A percentile compares a stretch with the other conserved stretches of the same genome.
These are phyloP conservation scores for Liodrosophila aerea DNA, from an alignment of 2,888 invertebrate species.

Conservation along the genomic window DNA sequence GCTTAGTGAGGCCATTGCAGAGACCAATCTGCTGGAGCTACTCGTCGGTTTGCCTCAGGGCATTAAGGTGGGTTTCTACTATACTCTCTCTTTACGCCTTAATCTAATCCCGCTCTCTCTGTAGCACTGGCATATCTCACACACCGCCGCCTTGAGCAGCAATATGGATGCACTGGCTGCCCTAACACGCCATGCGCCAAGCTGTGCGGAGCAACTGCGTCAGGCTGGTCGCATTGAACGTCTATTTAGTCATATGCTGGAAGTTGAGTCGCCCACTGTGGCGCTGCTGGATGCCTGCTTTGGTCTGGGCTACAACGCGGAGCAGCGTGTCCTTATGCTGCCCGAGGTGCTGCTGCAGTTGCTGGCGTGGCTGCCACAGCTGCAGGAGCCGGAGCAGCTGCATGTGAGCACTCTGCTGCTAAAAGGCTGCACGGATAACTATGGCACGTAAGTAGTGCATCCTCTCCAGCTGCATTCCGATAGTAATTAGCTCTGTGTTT, in stretches of 20 bases:
- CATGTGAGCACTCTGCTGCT: conserved; percentile 81
- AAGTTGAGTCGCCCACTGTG: conserved; percentile 82
- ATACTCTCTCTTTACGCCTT: background rate
- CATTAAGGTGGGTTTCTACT: conserved; percentile 78
- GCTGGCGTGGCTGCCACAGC: conserved; percentile 84
- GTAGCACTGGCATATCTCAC: conserved; percentile 79
- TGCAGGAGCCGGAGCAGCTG: conserved; percentile 81
- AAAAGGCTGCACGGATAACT: conserved; percentile 83
- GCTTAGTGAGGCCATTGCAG: conserved; percentile 81
- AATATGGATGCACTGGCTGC: conserved; percentile 75
- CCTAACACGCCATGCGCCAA: conserved; percentile 71
- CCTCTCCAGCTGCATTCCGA: background rate
- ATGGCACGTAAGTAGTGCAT: conserved; percentile 79
- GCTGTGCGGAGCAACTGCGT: conserved; percentile 66
- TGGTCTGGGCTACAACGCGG: conserved; percentile 82
- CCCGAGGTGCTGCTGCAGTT: conserved; percentile 83
- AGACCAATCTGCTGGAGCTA: conserved; percentile 82
- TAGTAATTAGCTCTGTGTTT: background rate
- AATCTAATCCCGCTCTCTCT: background rate
- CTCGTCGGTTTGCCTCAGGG: conserved; percentile 80
- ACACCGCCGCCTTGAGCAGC: conserved; percentile 73
- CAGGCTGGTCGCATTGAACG: conserved; percentile 73
- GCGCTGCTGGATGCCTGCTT: conserved; percentile 83
- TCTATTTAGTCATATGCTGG: conserved; percentile 79
- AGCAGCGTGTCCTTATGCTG: conserved; percentile 75